Evolutionary conservation across 2,888 invertebrate genomes (phyloP).

Genomic region (Sphaerophoria taeniata): DNA sequence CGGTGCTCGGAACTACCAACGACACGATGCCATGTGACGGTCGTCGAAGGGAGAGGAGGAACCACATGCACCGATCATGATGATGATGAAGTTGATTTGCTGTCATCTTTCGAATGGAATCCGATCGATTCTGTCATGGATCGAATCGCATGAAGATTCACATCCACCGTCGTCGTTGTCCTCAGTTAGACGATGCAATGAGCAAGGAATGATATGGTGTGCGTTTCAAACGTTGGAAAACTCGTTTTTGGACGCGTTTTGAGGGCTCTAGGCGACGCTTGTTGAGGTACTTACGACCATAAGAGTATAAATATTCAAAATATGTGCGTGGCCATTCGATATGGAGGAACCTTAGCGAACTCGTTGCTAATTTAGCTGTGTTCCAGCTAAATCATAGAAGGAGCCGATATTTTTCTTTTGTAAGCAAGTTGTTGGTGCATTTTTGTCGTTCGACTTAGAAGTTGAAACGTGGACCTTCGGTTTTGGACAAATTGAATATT

Average conservation of each 20-base stretch:
- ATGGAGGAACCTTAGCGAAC: constrained; percentile 41
- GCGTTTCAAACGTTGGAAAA: constrained; percentile 42
- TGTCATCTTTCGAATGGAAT: constrained; percentile 73
- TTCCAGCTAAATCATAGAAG: constrained; percentile 20
- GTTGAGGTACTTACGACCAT: constrained; percentile 65
- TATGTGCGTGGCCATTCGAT: constrained; percentile 62
- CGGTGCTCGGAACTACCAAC: constrained; percentile 17
- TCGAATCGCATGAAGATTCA: constrained; percentile 70
- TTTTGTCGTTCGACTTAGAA: not conserved
- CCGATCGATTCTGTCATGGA: constrained; percentile 74
- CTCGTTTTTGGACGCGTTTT: constrained; percentile 72
- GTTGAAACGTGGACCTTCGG: not conserved
- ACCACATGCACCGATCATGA: constrained; percentile 24
- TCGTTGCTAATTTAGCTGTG: constrained; percentile 26
- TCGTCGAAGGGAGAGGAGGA: constrained; percentile 9
- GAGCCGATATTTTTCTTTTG: constrained; percentile 37
- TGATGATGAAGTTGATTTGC: constrained; percentile 73
- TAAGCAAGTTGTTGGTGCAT: constrained; percentile 34
- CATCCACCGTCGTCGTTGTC: no score
- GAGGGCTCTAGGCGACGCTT: constrained; percentile 73
- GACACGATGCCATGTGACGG: no score
- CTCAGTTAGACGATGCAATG: constrained; percentile 5
- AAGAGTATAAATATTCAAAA: constrained; percentile 1
- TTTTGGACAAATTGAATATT: not conserved
- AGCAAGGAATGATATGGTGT: constrained; percentile 30